phyloP scores from a whole-genome alignment of 2,797 vertebrate species.

The Todus mexicanus region DNA sequence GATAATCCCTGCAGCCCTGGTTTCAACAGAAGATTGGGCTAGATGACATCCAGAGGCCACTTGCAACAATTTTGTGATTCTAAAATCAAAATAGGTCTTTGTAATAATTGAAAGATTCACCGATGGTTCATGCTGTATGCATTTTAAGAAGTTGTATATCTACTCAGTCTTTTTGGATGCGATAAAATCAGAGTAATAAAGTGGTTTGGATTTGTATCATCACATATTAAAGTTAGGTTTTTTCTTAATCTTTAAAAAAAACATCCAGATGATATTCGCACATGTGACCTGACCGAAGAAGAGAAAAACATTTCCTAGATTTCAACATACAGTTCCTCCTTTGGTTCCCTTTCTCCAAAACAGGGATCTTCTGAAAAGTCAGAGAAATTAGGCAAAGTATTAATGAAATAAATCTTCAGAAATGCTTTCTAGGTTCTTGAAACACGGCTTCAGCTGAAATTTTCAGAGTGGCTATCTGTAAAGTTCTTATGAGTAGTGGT shows the following conservation, averaged over 20 bases:
- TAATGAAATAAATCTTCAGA: background rate
- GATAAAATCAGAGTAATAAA: background rate
- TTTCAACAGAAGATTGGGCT: background rate
- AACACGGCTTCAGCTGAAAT: background rate
- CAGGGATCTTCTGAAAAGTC: background rate
- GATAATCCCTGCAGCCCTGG: background rate
- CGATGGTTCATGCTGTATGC: background rate
- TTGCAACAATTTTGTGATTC: background rate
- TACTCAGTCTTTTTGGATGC: background rate
- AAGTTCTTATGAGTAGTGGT: background rate
- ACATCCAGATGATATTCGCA: background rate
- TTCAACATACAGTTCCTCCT: background rate
- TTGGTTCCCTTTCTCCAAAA: background rate
- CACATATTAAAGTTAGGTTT: background rate
- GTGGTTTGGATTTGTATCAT: background rate
- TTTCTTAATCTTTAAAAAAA: background rate
- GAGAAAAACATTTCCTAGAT: background rate
- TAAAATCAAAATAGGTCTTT: background rate
- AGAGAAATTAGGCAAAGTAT: background rate
- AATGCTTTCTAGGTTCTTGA: background rate
- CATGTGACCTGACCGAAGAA: background rate
- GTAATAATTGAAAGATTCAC: background rate
- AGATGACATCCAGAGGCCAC: background rate
- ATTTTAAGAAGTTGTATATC: background rate
- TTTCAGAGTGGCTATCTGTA: background rate